Evolutionary conservation across 2,888 invertebrate species (phyloP), one percentile per base, ranked within the genome.

Genomic region (Drosophila paracracens): DNA sequence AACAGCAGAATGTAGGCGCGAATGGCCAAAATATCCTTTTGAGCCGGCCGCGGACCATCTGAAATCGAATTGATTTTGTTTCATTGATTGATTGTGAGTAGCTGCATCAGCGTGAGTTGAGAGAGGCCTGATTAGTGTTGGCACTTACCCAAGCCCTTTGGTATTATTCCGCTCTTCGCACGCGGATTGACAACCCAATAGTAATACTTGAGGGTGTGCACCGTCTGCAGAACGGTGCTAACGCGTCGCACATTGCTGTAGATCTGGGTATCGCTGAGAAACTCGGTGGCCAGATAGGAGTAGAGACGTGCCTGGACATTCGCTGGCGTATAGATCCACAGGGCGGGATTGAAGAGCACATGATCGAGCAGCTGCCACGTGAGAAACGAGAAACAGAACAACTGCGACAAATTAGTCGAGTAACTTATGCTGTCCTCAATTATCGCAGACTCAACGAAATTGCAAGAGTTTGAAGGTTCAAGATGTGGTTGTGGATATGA

Each of bases 321-420:
- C 38, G 99, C 97, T 59, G 98, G 97, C 16, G 99, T 98, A 94
- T 99, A 98, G 91, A 99, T 99, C 99, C 99, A 99, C 76, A 99
- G 95, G 36, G 98, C 98, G 11, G 99, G 99, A 95, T 99, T 99
- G 95, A 99, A 99, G 82, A 99, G 96, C 71, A 99, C 97, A 94
- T 99, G 99, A 94, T 99, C 99, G 95, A 99, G 95, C 88, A 99
- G 96, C 97, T 99, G 98, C 96, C 97, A 97, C 91, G 96, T 97
- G 92, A 97, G 95, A 94, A 97, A 97, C 92, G 97, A 97, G 95
- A 97, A 96, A 95, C 96, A 97, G 95, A 97, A 97, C 94, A 96
- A 96, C 97, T 97, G 95, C 86, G 33, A 8, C 6, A 71, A 83
- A 95, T 95, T 96, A 95, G 96, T 89, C 93, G 79, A 90, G 91